These are phyloP conservation scores for Eulimnadia texana DNA, from an alignment of 1,140 invertebrate genomes.

Conservation along the genomic window DNA sequence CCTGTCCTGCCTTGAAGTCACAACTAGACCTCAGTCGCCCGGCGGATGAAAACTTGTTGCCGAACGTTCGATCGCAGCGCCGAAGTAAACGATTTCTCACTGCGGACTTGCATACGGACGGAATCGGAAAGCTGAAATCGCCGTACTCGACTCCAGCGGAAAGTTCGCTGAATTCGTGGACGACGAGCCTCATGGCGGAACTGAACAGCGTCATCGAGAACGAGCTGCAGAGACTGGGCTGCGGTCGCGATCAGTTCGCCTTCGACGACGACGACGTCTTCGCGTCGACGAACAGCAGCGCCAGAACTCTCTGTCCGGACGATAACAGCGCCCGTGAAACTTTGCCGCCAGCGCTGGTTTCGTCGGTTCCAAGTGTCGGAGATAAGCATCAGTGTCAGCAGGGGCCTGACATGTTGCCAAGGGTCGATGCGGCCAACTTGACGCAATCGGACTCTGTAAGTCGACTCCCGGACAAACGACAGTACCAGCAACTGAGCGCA, in stretches of 20 bases:
- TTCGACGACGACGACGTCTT: background rate
- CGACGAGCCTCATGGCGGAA: slow-evolving; percentile 14
- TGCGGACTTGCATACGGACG: background rate
- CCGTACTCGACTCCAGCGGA: background rate
- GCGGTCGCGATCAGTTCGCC: background rate
- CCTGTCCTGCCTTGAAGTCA: background rate
- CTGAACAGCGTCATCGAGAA: slow-evolving; percentile 13
- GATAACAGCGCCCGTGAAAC: background rate
- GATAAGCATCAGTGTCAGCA: background rate
- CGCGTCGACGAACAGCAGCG: background rate
- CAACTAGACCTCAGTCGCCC: background rate
- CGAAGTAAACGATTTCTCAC: background rate
- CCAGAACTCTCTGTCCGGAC: background rate
- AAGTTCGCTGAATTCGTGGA: background rate
- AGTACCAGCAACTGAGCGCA: slow-evolving; percentile 4
- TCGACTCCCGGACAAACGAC: background rate
- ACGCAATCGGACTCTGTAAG: background rate
- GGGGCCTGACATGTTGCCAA: background rate
- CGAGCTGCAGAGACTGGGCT: slow-evolving; percentile 11
- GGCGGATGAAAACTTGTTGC: background rate
- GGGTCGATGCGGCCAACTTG: background rate
- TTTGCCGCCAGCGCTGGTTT: background rate
- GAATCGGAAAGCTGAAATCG: background rate
- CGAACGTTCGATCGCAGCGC: background rate
- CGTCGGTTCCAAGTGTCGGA: background rate